A percentile compares a stretch with the other conserved stretches of the same genome.
phyloP scores from a whole-genome alignment of 2,797 vertebrate genomes.

The Threskiornis aethiopicus region DNA sequence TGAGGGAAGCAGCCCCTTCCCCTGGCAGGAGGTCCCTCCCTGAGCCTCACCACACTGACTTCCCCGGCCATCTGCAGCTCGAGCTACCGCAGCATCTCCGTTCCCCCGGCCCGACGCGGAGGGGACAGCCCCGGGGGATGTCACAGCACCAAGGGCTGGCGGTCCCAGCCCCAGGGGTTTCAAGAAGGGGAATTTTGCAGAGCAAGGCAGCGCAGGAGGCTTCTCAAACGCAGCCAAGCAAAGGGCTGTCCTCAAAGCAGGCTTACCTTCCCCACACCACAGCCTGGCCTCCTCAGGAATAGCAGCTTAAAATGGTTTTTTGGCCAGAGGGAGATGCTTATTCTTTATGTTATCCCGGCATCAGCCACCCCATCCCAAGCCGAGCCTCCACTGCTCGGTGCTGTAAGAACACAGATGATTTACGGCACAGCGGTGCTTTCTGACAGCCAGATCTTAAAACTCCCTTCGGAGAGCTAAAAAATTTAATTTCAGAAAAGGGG shows the following conservation, averaged over 20 bases:
- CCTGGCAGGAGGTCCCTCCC: not conserved
- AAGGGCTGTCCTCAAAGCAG: not conserved
- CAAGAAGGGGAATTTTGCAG: not conserved
- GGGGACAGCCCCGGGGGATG: not conserved
- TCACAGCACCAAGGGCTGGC: rapidly evolving
- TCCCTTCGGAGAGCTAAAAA: not conserved
- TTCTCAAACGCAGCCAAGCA: not conserved
- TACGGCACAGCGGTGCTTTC: not conserved
- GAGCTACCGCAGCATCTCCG: not conserved
- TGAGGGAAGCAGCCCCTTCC: not conserved
- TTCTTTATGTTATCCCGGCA: not conserved
- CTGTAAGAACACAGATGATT: not conserved
- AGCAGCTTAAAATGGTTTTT: not conserved
- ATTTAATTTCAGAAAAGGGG: not conserved
- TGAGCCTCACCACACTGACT: not conserved
- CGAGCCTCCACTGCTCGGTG: rapidly evolving
- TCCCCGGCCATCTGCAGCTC: not conserved
- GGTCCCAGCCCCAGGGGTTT: too few relatives aligned
- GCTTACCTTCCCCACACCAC: not conserved
- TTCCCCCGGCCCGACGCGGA: rapidly evolving
- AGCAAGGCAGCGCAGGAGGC: not conserved
- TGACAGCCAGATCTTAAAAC: not conserved
- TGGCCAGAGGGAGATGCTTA: not conserved
- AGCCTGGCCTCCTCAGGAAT: not conserved
- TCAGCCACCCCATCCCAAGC: not conserved